A percentile compares a stretch with the other conserved stretches of the same genome.
Conservation (phyloP, 2,113 vertebrate species). For the Podocnemis expansa region DNA sequence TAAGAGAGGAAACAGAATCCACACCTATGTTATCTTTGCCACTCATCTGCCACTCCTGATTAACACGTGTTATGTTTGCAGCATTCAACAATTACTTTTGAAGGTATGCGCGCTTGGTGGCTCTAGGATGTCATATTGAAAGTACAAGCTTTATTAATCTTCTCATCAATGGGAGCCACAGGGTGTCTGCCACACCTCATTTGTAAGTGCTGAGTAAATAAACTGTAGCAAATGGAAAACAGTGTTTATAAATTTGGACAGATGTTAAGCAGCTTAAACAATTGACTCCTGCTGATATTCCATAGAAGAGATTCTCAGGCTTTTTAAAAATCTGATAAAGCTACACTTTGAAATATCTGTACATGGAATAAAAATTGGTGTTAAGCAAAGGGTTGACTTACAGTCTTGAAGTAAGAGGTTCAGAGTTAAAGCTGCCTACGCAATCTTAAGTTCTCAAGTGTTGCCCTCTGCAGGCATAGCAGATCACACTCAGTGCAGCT, state of each 20-base stretch:
- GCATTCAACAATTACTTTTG: conserved; percentile 18
- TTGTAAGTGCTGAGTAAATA: conserved; percentile 39
- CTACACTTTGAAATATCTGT: not conserved
- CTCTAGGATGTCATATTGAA: conserved; percentile 28
- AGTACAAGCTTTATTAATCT: conserved; percentile 58
- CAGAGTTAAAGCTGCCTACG: fast-evolving
- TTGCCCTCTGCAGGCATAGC: fast-evolving
- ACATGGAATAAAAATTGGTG: not conserved
- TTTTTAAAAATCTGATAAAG: not conserved
- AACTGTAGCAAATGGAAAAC: conserved; percentile 35
- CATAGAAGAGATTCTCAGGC: not conserved
- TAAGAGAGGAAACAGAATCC: not conserved
- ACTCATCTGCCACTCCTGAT: conserved; percentile 21
- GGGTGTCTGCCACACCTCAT: conserved; percentile 41
- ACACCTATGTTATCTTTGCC: not conserved
- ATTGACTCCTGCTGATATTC: not conserved
- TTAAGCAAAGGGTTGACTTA: not conserved
- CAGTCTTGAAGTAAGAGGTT: not conserved
- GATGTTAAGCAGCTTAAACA: conserved; percentile 34
- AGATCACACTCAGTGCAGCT: not conserved
- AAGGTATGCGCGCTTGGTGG: conserved; percentile 2
- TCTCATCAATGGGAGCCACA: conserved; percentile 40
- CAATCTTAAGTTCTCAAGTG: not conserved
- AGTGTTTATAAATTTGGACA: conserved; percentile 36
- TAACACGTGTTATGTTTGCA: not conserved